Percentiles rank a stretch among this genome's conserved stretches.
These are phyloP conservation scores for Anastatus disparis DNA, from an alignment of 1,140 invertebrate genomes.

Conservation along the genomic window DNA sequence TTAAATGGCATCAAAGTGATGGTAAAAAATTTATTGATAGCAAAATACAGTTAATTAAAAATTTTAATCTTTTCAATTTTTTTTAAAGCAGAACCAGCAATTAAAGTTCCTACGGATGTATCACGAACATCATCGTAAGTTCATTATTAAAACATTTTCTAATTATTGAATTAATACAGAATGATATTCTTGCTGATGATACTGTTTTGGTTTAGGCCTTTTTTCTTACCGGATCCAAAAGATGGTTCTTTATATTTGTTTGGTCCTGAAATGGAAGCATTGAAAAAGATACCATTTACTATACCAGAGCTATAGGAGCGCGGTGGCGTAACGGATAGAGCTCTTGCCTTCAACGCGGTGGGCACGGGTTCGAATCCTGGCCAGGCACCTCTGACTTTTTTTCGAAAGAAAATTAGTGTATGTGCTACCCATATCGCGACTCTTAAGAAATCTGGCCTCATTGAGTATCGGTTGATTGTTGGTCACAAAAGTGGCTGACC, in stretches of 20 bases:
- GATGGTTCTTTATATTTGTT: constrained; percentile 96
- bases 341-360: too few relatives aligned
- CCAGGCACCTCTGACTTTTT: too few relatives aligned
- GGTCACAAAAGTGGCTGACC: too few relatives aligned
- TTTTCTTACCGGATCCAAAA: constrained; percentile 94
- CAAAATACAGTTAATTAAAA: too few relatives aligned
- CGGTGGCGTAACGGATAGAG: too few relatives aligned
- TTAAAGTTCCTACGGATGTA: constrained; percentile 76
- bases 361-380: too few relatives aligned
- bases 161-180: not conserved
- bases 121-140: constrained; percentile 65
- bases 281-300: constrained; percentile 96
- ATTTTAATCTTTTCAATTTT: constrained; percentile 55
- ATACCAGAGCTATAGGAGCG: too few relatives aligned
- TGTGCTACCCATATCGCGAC: too few relatives aligned
- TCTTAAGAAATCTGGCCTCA: too few relatives aligned
- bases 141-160: constrained; percentile 42
- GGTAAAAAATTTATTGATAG: too few relatives aligned
- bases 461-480: too few relatives aligned
- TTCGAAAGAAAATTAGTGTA: too few relatives aligned
- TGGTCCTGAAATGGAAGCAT: constrained; percentile 75
- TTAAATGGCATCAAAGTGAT: constrained; percentile 91
- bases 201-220: constrained; percentile 72
- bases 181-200: constrained; percentile 50
- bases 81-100: constrained; percentile 80